Evolutionary conservation across 2,797 vertebrate genomes (phyloP).

Genomic region (Diceros bicornis): DNA sequence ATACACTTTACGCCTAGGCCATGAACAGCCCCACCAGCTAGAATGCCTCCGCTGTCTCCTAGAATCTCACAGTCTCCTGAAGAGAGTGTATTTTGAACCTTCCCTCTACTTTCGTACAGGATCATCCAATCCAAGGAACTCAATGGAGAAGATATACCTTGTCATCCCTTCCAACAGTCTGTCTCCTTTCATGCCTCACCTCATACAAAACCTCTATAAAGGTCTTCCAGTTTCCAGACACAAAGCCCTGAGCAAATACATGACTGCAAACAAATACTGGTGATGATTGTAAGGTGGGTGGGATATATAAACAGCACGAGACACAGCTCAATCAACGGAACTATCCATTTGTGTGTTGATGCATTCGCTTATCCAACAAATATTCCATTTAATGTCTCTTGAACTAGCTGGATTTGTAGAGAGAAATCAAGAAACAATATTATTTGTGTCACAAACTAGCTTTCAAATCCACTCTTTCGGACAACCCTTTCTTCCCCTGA

Average conservation of each 20-base stretch:
- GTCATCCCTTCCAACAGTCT: neutral
- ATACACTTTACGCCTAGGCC: neutral
- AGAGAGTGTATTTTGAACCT: neutral
- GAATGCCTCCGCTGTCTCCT: neutral
- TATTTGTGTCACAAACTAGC: neutral
- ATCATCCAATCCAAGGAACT: neutral
- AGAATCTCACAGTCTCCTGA: neutral
- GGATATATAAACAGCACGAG: neutral
- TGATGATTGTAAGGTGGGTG: fast-evolving
- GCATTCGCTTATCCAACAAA: neutral
- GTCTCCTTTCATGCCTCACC: neutral
- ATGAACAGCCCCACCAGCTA: neutral
- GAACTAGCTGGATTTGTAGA: neutral
- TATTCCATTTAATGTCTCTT: neutral
- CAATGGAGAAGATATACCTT: neutral
- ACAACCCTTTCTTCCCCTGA: neutral
- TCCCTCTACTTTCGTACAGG: neutral
- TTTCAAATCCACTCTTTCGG: neutral
- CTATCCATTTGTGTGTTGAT: neutral
- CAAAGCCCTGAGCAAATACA: neutral
- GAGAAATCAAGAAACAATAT: neutral
- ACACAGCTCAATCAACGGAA: neutral
- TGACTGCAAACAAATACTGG: neutral
- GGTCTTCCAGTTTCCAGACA: neutral
- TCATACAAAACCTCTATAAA: neutral